Percentiles rank a stretch among this genome's conserved stretches.
Evolutionary conservation across 1,140 invertebrate species (phyloP).

Genomic region (Drosophila funebris): DNA sequence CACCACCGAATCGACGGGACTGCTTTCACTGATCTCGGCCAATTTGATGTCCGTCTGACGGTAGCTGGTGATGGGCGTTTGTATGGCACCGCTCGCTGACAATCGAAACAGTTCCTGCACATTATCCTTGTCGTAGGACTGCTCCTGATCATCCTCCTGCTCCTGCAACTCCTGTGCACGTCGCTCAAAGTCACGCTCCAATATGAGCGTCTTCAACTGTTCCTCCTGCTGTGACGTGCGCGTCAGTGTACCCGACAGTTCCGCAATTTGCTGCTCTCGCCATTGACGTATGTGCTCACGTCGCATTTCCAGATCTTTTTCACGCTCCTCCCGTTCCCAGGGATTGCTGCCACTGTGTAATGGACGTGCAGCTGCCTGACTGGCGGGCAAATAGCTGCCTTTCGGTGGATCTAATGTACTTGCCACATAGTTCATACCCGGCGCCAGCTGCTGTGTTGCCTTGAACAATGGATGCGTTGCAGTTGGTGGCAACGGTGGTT

Average conservation of each 20-base stretch:
- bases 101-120: conserved; percentile 78
- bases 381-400: conserved; percentile 88
- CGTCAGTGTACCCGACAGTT: conserved; percentile 88
- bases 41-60: conserved; percentile 80
- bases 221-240: conserved; percentile 93
- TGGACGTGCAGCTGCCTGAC: conserved; percentile 28
- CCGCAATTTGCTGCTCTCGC: conserved; percentile 93
- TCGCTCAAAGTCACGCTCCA: conserved; percentile 95
- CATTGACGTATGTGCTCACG: conserved; percentile 85
- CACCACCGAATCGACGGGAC: conserved; percentile 26
- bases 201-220: conserved; percentile 91
- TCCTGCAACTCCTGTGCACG: conserved; percentile 91
- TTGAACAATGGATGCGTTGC: conserved; percentile 90
- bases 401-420: conserved; percentile 90
- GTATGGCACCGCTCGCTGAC: conserved; percentile 68
- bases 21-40: conserved; percentile 64
- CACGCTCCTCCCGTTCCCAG: conserved; percentile 95
- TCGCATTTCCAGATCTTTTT: conserved; percentile 86
- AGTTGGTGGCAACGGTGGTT: conserved; percentile 89
- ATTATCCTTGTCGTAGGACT: conserved; percentile 83
- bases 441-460: conserved; percentile 85
- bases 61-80: conserved; percentile 75
- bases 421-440: conserved; percentile 79
- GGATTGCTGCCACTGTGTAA: conserved; percentile 87
- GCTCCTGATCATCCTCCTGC: conserved; percentile 92